Base-by-base conservation (phyloP, 2,797 vertebrate species). In the Onychomys arenicola region DNA sequence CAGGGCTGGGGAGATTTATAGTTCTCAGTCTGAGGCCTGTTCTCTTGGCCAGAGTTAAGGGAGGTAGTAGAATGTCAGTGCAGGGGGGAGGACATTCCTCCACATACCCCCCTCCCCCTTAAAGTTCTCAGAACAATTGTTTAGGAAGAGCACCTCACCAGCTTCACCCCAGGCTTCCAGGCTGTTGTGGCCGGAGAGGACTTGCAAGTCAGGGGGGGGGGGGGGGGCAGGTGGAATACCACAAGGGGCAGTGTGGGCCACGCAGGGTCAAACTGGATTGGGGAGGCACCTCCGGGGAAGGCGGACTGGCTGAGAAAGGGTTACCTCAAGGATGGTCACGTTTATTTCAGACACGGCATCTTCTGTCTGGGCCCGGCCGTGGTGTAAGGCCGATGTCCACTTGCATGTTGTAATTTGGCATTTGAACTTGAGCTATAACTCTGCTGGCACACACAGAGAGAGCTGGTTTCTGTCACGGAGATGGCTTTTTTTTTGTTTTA, bases 31-130 rank as follows among this genome's bases (percentile, higher is more conserved):
- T 98, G 98, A 93, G 97, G 98, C 97, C 95, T 96, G 87, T 95
- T 94, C 97, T 37, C 91, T 95, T 34, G 95, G 77, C 97, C 97
- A 84, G 95, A 82, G 99, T 98, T 97, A 98, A 94, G 98, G 98
- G 98, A 96, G 98, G 98, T 97, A 98, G 96, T 95, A 97, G 99
- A 99, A 98, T 98, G 98, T 97, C 97, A 46, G 69, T 77, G 16
- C 5, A 27, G 16, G 43, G 7, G n/a, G 46, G 61, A n/a, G n/a
- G 69, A 67, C 59, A 27, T 34, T 57, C 52, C 57, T 81, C 75
- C 37, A 1, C 5, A 21, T 1, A 71, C 32, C 25, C 12, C 11
- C 71, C n/a, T n/a, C 93, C 77, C 40, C 9, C 21, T 57, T 57
- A 29, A 94, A 92, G 94, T 78, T 19, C 92, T 57, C 11, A 3